Conservation (phyloP, 2,888 invertebrate species). For the Germaria angustata region DNA sequence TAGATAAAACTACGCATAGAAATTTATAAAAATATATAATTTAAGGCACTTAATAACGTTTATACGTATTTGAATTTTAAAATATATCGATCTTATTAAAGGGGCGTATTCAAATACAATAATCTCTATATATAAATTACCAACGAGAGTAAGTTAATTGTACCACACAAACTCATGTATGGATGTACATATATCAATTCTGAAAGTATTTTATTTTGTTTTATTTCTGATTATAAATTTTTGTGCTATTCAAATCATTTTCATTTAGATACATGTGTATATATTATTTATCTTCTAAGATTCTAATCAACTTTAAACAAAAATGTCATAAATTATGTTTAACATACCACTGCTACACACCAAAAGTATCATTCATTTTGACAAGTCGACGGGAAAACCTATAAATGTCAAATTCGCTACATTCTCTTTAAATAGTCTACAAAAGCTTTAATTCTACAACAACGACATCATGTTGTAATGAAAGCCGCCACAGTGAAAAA, state of each 20-base stretch:
- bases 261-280: not conserved
- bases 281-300: not conserved
- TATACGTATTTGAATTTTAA: too few relatives aligned
- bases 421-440: slow-evolving; percentile 26
- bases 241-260: slow-evolving; percentile 9
- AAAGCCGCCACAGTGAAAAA: slow-evolving; percentile 18
- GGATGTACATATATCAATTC: too few relatives aligned
- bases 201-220: too few relatives aligned
- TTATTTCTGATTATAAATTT: not conserved
- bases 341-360: slow-evolving; percentile 20
- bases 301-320: slow-evolving; percentile 8
- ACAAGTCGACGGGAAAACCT: slow-evolving; percentile 68
- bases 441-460: slow-evolving; percentile 11
- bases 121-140: too few relatives aligned
- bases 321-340: slow-evolving; percentile 55
- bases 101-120: too few relatives aligned
- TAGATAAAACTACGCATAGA: too few relatives aligned
- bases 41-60: too few relatives aligned
- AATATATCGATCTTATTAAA: too few relatives aligned
- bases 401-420: slow-evolving; percentile 67
- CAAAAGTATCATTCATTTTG: slow-evolving; percentile 66
- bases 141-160: too few relatives aligned
- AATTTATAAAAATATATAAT: too few relatives aligned
- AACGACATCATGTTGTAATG: slow-evolving; percentile 12
- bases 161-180: too few relatives aligned